A percentile compares a stretch with the other conserved stretches of the same genome.
Conservation (phyloP, 2,888 invertebrate genomes). For the Lasioglossum calceatum region DNA sequence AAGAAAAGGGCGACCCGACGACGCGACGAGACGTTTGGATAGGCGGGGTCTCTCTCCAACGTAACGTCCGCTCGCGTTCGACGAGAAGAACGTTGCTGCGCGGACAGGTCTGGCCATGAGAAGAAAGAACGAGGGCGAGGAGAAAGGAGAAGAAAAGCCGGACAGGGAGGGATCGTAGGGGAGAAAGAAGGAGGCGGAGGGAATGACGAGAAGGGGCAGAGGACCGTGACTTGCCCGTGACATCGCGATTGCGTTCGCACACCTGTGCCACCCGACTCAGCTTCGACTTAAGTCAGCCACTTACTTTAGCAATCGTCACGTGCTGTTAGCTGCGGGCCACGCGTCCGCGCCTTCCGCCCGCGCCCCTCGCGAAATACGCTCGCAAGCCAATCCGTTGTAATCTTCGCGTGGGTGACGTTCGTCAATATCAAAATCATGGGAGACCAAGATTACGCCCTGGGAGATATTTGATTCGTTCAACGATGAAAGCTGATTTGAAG, state of each 20-base stretch:
- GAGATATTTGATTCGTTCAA: background rate
- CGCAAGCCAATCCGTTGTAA: background rate
- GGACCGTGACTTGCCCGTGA: slow-evolving; percentile 82
- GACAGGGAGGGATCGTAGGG: slow-evolving; percentile 16
- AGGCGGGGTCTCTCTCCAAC: slow-evolving; percentile 34
- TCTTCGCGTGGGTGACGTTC: background rate
- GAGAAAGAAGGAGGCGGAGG: slow-evolving; percentile 48
- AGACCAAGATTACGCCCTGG: background rate
- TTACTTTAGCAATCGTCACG: slow-evolving; percentile 82
- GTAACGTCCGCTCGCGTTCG: slow-evolving; percentile 28
- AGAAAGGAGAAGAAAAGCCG: slow-evolving; percentile 51
- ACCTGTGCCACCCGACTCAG: slow-evolving; percentile 77
- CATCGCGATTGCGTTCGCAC: slow-evolving; percentile 83
- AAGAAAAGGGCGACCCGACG: slow-evolving; percentile 56
- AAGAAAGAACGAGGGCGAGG: slow-evolving; percentile 53
- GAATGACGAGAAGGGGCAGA: slow-evolving; percentile 53
- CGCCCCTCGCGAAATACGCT: background rate
- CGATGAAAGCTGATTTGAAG: background rate
- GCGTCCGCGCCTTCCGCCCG: slow-evolving; percentile 25
- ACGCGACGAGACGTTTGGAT: slow-evolving; percentile 46
- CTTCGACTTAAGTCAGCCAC: slow-evolving; percentile 76
- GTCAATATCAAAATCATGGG: background rate
- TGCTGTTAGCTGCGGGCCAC: slow-evolving; percentile 73
- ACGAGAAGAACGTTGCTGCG: slow-evolving; percentile 22
- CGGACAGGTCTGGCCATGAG: slow-evolving; percentile 6